Conservation (phyloP, 2,113 vertebrate species). For the Stomatorhinus ivindoensis region DNA sequence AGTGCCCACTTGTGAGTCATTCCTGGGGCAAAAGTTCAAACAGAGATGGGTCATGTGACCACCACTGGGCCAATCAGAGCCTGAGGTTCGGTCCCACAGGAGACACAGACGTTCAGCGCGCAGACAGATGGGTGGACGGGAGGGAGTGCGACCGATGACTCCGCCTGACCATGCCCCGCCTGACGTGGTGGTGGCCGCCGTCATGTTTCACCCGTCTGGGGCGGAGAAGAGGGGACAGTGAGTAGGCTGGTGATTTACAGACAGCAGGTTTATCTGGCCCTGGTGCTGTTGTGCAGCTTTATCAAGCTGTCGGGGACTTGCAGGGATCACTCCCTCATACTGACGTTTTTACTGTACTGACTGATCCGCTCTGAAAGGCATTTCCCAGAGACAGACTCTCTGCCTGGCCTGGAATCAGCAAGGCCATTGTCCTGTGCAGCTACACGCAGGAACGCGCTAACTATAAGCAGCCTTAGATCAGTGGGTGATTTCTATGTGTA, state of each 20-base stretch:
- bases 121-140: conserved; percentile 8
- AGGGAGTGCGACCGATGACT: not conserved
- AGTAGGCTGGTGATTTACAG: conserved; percentile 15
- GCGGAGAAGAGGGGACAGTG: not conserved
- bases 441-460: not conserved
- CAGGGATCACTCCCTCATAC: not conserved
- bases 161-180: not conserved
- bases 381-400: not conserved
- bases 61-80: conserved; percentile 1
- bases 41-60: conserved; percentile 8
- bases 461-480: not conserved
- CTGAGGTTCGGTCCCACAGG: not conserved
- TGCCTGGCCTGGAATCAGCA: not conserved
- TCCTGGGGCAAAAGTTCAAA: conserved; percentile 20
- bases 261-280: conserved; percentile 6
- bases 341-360: not conserved
- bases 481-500: not conserved
- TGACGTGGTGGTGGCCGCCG: not conserved
- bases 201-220: not conserved
- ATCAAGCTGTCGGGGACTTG: conserved; percentile 1
- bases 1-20: conserved; percentile 17
- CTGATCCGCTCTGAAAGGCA: not conserved
- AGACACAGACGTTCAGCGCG: not conserved
- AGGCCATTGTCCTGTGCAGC: not conserved
- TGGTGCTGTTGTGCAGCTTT: conserved; percentile 15